phyloP scores from a whole-genome alignment of 2,888 invertebrate species.

The Desoria tigrina region DNA sequence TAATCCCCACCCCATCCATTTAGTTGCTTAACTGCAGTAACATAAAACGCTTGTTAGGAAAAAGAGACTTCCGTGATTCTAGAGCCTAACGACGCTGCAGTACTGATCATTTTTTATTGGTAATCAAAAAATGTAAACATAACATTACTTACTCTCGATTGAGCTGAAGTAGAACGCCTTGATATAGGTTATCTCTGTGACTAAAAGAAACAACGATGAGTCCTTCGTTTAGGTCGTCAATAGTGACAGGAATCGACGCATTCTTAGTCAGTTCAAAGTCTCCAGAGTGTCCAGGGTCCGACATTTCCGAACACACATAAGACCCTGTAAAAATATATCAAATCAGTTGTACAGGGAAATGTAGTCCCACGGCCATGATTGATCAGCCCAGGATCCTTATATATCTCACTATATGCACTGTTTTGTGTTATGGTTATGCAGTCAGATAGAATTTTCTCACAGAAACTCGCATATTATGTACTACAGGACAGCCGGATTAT shows the following conservation, averaged over 20 bases:
- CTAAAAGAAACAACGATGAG: slow-evolving; percentile 49
- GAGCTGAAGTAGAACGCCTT: slow-evolving; percentile 52
- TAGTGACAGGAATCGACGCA: slow-evolving; percentile 42
- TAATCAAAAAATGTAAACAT: too few relatives aligned
- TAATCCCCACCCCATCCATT: neutral
- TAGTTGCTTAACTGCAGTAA: neutral
- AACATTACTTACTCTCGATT: slow-evolving; percentile 52
- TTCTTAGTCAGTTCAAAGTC: slow-evolving; percentile 37
- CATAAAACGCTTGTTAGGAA: neutral
- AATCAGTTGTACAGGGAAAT: slow-evolving; percentile 18
- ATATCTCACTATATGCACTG: neutral
- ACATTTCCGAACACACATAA: slow-evolving; percentile 28
- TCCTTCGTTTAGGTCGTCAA: slow-evolving; percentile 50
- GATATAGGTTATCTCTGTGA: slow-evolving; percentile 48
- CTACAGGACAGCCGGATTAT: too few relatives aligned
- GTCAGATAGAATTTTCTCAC: neutral
- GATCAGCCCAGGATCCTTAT: slow-evolving; percentile 22
- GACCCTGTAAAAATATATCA: slow-evolving; percentile 22
- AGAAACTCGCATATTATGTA: slow-evolving; percentile 7
- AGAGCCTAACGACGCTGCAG: too few relatives aligned
- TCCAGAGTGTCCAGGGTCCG: slow-evolving; percentile 16
- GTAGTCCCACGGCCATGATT: slow-evolving; percentile 24
- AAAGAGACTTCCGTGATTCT: too few relatives aligned
- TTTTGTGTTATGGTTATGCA: neutral
- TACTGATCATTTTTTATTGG: too few relatives aligned